Evolutionary conservation across 2,797 vertebrate species (phyloP).

Genomic region (Picus viridis): DNA sequence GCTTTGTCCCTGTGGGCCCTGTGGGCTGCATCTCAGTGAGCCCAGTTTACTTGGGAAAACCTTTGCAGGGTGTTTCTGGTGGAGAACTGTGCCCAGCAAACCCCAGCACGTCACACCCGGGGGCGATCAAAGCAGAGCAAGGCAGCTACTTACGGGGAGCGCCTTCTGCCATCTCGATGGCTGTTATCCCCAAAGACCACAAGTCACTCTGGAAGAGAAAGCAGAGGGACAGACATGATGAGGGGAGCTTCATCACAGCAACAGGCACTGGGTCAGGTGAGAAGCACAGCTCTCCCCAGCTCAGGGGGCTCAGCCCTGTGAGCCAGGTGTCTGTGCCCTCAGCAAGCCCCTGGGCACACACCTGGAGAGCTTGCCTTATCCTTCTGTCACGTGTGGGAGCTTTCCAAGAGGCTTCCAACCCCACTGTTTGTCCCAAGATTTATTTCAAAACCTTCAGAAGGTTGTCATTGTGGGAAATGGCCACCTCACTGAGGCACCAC

Average conservation of each 20-base stretch:
- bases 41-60: neutral
- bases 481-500: neutral
- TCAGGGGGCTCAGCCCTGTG: neutral
- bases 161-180: slow-evolving; percentile 97
- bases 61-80: neutral
- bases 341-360: neutral
- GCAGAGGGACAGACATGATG: neutral
- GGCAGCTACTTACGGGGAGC: slow-evolving; percentile 90
- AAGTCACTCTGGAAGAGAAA: slow-evolving; percentile 89
- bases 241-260: neutral
- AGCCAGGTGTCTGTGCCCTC: neutral
- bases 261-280: neutral
- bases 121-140: neutral
- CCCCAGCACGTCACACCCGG: neutral
- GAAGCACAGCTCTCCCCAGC: neutral
- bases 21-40: accelerated
- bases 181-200: slow-evolving; percentile 97
- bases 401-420: neutral
- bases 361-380: neutral
- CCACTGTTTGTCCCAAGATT: neutral
- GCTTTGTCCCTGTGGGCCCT: neutral
- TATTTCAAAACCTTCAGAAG: neutral
- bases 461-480: neutral
- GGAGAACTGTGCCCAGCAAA: neutral
- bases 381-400: neutral